Evolutionary conservation across 2,888 invertebrate species (phyloP).

Genomic region (Neoscelio sp.): DNA sequence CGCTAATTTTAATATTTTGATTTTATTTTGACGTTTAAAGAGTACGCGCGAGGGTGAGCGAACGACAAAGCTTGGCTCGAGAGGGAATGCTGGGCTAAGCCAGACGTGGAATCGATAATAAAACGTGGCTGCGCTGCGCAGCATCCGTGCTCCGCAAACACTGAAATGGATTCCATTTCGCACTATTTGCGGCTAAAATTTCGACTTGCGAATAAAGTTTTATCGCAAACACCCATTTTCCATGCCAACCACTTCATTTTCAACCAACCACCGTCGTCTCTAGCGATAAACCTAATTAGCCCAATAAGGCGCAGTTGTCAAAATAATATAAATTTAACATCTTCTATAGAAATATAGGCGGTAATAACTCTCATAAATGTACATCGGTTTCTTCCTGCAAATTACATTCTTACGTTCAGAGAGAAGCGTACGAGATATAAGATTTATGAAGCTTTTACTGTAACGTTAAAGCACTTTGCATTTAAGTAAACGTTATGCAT

Average conservation of each 20-base stretch:
- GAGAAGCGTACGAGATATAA: no score
- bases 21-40: slow-evolving; percentile 45
- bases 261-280: no score
- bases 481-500: background rate
- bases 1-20: slow-evolving; percentile 20
- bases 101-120: slow-evolving; percentile 80
- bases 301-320: no score
- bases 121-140: slow-evolving; percentile 77
- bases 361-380: no score
- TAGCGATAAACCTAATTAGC: no score
- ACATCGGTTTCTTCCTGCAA: no score
- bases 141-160: slow-evolving; percentile 70
- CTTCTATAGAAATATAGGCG: no score
- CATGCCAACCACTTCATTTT: background rate
- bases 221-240: background rate
- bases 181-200: slow-evolving; percentile 41
- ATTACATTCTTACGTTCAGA: no score
- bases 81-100: slow-evolving; percentile 61
- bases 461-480: no score
- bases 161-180: slow-evolving; percentile 55
- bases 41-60: slow-evolving; percentile 51
- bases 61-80: slow-evolving; percentile 59
- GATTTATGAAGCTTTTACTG: no score
- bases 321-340: no score
- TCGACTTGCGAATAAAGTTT: slow-evolving; percentile 5